Base-by-base conservation (phyloP, 2,113 vertebrate genomes). In the Copsychus sechellarum region DNA sequence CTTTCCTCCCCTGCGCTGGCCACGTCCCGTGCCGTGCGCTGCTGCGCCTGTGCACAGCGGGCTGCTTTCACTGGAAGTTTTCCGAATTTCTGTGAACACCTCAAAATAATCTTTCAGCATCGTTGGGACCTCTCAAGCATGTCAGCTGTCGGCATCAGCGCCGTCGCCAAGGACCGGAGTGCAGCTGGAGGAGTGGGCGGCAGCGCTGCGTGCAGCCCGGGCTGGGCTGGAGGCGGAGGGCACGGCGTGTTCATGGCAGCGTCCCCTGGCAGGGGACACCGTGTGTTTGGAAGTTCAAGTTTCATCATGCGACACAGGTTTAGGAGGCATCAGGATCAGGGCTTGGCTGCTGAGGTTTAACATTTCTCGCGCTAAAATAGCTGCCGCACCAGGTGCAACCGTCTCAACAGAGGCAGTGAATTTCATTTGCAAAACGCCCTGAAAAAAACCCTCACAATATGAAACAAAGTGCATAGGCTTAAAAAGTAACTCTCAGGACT, bases 331-430 rank as follows among this genome's bases (percentile, higher is more conserved):
- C 85, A 58, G 92, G 97, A 93, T 94, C 86, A 82, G 92, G 91
- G 86, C 71, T 76, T 50, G 76, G 81, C 95, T 90, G 90, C 96
- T 95, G 80, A 67, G 93, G 96, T 95, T 97, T 98, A 98, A 96
- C 98, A 91, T 98, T 97, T 90, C 97, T 96, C 18, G 67, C 70
- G 88, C 97, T 69, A 95, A 98, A 98, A 99, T 98, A 98, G 96
- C 94, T 83, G 94, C 91, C 11, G 54, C 79, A 53, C 97, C 98
- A 98, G 98, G 98, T 98, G 98, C 98, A 98, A 85, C 96, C 88
- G 95, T 93, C 98, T 93, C 93, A 83, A 78, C 51, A 14, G 93
- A 89, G 85, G 77, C 74, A 23, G 91, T 80, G 92, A 16, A 43
- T 98, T 98, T 97, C 98, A 95, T 76, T 94, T 33, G 95, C 91